Conservation (phyloP, 2,113 vertebrate species). For the Caranx ignobilis region DNA sequence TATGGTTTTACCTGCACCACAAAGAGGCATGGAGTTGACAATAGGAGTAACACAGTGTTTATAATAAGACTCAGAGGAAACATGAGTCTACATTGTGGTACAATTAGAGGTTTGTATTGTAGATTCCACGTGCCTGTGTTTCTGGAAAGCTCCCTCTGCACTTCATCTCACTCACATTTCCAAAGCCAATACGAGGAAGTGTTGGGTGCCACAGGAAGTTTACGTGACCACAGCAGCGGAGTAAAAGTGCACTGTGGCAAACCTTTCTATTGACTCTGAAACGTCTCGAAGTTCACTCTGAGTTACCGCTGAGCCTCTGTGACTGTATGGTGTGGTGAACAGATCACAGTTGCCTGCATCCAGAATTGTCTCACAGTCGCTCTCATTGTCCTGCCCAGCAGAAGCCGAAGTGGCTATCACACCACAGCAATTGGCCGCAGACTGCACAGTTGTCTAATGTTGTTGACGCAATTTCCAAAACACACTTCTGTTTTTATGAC, state of each 20-base stretch:
- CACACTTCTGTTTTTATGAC: conserved; percentile 64
- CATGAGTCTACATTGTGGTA: background rate
- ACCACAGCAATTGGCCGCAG: conserved; percentile 28
- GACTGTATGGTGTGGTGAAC: background rate
- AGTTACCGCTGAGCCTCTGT: conserved; percentile 1
- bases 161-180: conserved; percentile 37
- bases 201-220: conserved; percentile 50
- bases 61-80: background rate
- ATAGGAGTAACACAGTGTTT: background rate
- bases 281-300: conserved; percentile 42
- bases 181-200: conserved; percentile 59
- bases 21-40: background rate
- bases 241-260: conserved; percentile 37
- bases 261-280: conserved; percentile 45
- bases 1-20: background rate
- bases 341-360: background rate
- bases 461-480: conserved; percentile 59
- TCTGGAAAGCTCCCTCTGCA: conserved; percentile 15
- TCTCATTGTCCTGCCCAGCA: conserved; percentile 2
- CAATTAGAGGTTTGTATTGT: conserved; percentile 47
- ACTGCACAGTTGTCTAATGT: conserved; percentile 51
- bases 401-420: conserved; percentile 19
- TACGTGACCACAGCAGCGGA: conserved; percentile 42
- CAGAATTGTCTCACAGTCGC: background rate
- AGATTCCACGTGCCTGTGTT: conserved; percentile 1